Conservation (phyloP, 2,113 vertebrate species). For the Misgurnus mizolepis region DNA sequence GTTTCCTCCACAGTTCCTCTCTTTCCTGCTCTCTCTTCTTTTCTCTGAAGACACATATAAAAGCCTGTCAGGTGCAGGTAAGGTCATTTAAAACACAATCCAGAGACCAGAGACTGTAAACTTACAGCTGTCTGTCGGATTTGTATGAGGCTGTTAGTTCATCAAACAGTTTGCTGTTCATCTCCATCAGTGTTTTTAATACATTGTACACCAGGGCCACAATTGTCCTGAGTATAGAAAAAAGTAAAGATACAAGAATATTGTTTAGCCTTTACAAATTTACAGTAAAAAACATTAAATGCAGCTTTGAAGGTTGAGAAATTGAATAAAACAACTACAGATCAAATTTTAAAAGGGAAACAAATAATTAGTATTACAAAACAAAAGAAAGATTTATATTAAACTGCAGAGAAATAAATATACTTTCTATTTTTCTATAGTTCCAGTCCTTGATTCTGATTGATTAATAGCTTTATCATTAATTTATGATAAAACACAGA, state of each 20-base stretch:
- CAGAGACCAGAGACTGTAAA: background rate
- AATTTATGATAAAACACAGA: too few species aligned
- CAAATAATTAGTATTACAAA: too few species aligned
- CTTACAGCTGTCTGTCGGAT: constrained; percentile 89
- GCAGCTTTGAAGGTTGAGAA: too few species aligned
- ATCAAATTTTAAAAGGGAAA: too few species aligned
- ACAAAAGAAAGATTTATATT: too few species aligned
- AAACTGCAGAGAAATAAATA: too few species aligned
- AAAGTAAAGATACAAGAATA: constrained; percentile 14
- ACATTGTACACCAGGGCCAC: constrained; percentile 96
- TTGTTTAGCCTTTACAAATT: background rate
- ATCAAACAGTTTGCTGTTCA: constrained; percentile 95
- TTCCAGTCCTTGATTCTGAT: too few species aligned
- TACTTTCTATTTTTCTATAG: too few species aligned
- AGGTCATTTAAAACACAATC: background rate
- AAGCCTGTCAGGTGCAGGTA: background rate
- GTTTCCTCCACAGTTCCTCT: constrained; percentile 92
- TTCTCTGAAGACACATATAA: constrained; percentile 76
- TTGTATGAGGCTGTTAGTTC: constrained; percentile 96
- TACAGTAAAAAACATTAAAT: too few species aligned
- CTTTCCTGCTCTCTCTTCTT: constrained; percentile 97
- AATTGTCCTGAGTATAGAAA: constrained; percentile 81
- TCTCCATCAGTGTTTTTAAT: constrained; percentile 97
- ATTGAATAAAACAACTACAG: too few species aligned
- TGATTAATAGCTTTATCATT: too few species aligned